phyloP scores from a whole-genome alignment of 2,113 vertebrate genomes.

The Lampris megalopsis region DNA sequence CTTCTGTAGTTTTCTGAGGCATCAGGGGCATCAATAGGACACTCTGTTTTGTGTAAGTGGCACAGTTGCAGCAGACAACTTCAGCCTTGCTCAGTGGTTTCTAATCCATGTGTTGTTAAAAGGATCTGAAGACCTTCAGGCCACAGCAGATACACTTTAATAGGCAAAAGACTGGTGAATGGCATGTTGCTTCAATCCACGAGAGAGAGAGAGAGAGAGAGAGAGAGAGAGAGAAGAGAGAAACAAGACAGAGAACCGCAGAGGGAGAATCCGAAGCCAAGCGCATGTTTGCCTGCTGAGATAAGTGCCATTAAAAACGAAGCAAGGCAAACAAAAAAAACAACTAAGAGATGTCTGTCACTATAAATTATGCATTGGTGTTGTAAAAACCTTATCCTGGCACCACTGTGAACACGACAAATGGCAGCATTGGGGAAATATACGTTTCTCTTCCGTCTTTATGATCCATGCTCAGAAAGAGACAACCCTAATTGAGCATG shows the following conservation, averaged over 20 bases:
- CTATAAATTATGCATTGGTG: slow-evolving; percentile 43
- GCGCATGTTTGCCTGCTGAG: slow-evolving; percentile 20
- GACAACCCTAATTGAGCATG: slow-evolving; percentile 11
- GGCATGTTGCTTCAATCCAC: slow-evolving; percentile 24
- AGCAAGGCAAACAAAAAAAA: slow-evolving; percentile 36
- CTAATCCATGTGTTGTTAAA: slow-evolving; percentile 30
- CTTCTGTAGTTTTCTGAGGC: slow-evolving; percentile 4
- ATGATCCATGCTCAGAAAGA: slow-evolving; percentile 20
- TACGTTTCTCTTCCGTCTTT: slow-evolving; percentile 2
- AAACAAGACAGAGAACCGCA: neutral
- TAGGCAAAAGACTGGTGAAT: slow-evolving; percentile 32
- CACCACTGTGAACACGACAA: slow-evolving; percentile 26
- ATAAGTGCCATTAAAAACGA: slow-evolving; percentile 43
- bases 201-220: slow-evolving; percentile 10
- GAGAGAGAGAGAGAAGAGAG: neutral
- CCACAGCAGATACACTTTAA: slow-evolving; percentile 29
- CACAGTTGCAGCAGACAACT: slow-evolving; percentile 18
- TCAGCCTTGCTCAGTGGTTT: slow-evolving; percentile 22
- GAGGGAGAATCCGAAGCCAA: slow-evolving; percentile 9
- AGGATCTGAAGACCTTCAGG: slow-evolving; percentile 29
- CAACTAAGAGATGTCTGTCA: slow-evolving; percentile 28
- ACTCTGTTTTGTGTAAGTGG: neutral
- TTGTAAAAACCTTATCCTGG: slow-evolving; percentile 37
- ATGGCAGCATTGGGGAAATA: slow-evolving; percentile 13
- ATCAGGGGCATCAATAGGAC: neutral